Base-by-base conservation (phyloP, 2,888 invertebrate genomes). In the Allygus modestus region DNA sequence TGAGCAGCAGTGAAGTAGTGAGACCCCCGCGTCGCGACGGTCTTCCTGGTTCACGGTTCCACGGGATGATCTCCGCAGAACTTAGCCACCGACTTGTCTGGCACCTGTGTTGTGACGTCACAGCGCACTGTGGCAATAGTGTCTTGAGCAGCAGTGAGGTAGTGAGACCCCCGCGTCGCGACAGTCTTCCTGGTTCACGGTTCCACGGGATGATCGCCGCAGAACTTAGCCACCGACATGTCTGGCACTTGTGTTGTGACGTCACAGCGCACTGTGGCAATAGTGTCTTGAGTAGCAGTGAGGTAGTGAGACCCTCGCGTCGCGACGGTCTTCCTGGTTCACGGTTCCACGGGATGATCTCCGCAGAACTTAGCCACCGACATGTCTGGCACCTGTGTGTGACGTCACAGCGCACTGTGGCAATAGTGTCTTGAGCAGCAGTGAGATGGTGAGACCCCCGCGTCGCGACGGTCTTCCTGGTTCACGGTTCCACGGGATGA, bases 401-500 rank as follows among this genome's bases (percentile, higher is more conserved):
- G 26, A 58, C 9, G 58, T 23, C 51, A 51, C 37, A 37, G 37
- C 11, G 11, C 37, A 37, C 37, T n/a, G n/a, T n/a, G n/a, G n/a
- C n/a, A n/a, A n/a, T n/a, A n/a, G n/a, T n/a, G n/a, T n/a, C n/a
- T n/a, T n/a, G n/a, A n/a, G n/a, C n/a, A n/a, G n/a, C n/a, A n/a
- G n/a, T n/a, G n/a, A n/a, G n/a, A n/a, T n/a, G n/a, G n/a, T n/a
- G n/a, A n/a, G 37, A 37, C 37, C 37, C 20, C 58, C 58, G 51
- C 51, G 51, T n/a, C 26, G 20, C 23, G 58, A 2, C 17, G 5
- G 37, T 17, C 23, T 58, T 23, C 23, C 58, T 58, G 58, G 65
- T 65, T 65, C 65, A 65, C 31, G 65, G 65, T 65, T 28, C 65
- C 65, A 17, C 54, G 54, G 54, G 46, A 46, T 46, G 46, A 46